Evolutionary conservation across 2,888 invertebrate species (phyloP).

Genomic region (Ichneumon xanthorius): DNA sequence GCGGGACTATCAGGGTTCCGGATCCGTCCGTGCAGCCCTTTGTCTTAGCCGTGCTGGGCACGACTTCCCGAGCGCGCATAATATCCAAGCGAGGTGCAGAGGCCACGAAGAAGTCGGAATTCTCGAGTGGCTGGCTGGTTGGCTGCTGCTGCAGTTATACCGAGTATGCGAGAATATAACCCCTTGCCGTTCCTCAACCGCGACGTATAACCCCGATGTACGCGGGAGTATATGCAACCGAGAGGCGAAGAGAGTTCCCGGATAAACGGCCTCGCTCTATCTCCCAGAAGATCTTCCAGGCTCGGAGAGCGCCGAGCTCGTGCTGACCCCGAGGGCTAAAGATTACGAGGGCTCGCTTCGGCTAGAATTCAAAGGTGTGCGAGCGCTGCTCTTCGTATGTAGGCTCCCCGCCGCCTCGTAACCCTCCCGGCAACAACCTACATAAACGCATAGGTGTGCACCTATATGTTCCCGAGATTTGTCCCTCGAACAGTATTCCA

Average conservation of each 20-base stretch:
- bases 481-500: not conserved
- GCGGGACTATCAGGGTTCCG: slow-evolving; percentile 45
- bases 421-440: slow-evolving; percentile 21
- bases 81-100: slow-evolving; percentile 69
- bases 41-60: slow-evolving; percentile 74
- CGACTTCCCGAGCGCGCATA: slow-evolving; percentile 74
- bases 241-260: slow-evolving; percentile 69
- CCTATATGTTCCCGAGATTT: not conserved
- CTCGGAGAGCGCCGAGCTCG: slow-evolving; percentile 71
- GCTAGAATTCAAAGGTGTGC: slow-evolving; percentile 76
- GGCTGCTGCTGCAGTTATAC: slow-evolving; percentile 52
- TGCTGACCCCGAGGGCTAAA: slow-evolving; percentile 82
- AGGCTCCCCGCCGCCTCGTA: slow-evolving; percentile 28
- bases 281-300: slow-evolving; percentile 65
- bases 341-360: slow-evolving; percentile 79
- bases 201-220: slow-evolving; percentile 29
- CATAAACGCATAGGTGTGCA: slow-evolving; percentile 14
- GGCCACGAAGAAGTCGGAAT: slow-evolving; percentile 50
- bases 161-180: slow-evolving; percentile 64
- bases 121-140: not conserved
- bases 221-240: slow-evolving; percentile 16
- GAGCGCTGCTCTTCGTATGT: slow-evolving; percentile 30
- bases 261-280: slow-evolving; percentile 63
- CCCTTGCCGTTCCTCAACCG: slow-evolving; percentile 47
- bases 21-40: slow-evolving; percentile 71